Evolutionary conservation across 2,888 invertebrate genomes (phyloP), one percentile per base, ranked within the genome.

Genomic region (Drosophila antonietae): DNA sequence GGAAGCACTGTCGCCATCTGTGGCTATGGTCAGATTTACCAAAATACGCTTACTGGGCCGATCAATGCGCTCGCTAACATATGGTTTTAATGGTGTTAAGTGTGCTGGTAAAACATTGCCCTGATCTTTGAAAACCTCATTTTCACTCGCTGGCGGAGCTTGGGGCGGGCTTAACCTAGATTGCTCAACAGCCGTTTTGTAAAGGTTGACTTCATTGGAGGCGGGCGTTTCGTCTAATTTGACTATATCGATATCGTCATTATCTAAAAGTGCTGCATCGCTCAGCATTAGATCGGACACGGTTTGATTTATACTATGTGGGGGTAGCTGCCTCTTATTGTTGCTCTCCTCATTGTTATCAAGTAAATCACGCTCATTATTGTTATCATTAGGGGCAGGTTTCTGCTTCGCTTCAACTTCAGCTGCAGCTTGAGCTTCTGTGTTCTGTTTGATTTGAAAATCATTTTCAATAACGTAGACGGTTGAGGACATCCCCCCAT

Each of bases 21-120:
- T 95, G 70, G 96, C 95, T 88, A 97, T 97, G 10, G 97, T 96
- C 79, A 97, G 94, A 93, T 97, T 97, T 72, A 97, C 96, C 79
- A 97, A 93, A 83, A 97, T 95, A 85, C 96, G 95, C 92, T 95
- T 93, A 83, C 88, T 83, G 39, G 83, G 80, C n/a, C 75, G 75
- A 69, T 90, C 86, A 41, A 85, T 75, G 8, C 78, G 60, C 35
- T 90, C 90, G 49, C 91, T 90, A 14, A 90, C 82, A 66, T 83
- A 80, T 2, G 92, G 90, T 18, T 81, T 90, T 20, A 90, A 59
- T 14, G 83, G 83, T 8, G 60, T 71, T 33, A 84, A 58, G 41
- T 68, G 70, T 6, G 51, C 47, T 15, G 68, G 70, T 6, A 66
- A 15, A 15, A 41, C 53, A 33, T 31, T 39, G 7, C 73, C 71